phyloP scores from a whole-genome alignment of 1,140 invertebrate genomes.

The Drosophila sturtevanti region DNA sequence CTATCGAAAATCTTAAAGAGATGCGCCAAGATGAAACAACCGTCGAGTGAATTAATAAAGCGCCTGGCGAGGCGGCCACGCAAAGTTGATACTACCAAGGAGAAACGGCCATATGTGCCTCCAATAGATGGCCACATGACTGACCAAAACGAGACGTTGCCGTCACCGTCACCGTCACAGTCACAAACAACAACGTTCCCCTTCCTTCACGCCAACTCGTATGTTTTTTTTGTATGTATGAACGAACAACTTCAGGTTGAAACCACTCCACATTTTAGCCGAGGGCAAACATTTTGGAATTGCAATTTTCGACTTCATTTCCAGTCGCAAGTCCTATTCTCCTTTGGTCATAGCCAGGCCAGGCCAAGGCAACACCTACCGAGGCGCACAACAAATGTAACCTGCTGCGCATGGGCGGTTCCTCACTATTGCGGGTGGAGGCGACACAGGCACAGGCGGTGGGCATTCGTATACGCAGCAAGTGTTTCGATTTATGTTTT shows the following conservation, averaged over 20 bases:
- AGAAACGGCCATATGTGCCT: slow-evolving; percentile 56
- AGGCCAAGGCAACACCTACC: slow-evolving; percentile 69
- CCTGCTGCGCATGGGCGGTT: slow-evolving; percentile 34
- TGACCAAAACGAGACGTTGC: slow-evolving; percentile 43
- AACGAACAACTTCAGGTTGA: slow-evolving; percentile 20
- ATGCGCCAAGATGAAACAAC: slow-evolving; percentile 64
- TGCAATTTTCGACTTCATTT: slow-evolving; percentile 81
- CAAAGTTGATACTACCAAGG: slow-evolving; percentile 19
- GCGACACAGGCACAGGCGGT: slow-evolving; percentile 10
- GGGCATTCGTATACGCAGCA: slow-evolving; percentile 46
- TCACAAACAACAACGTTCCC: neutral
- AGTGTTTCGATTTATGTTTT: slow-evolving; percentile 81
- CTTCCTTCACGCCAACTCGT: neutral
- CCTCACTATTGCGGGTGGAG: slow-evolving; percentile 17
- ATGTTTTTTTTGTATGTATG: too few relatives aligned
- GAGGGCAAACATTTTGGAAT: slow-evolving; percentile 80
- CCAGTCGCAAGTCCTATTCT: slow-evolving; percentile 51
- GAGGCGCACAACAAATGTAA: slow-evolving; percentile 51
- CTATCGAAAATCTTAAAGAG: slow-evolving; percentile 9
- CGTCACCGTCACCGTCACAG: neutral
- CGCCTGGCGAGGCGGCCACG: slow-evolving; percentile 67
- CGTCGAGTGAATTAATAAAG: slow-evolving; percentile 79
- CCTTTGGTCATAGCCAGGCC: slow-evolving; percentile 15
- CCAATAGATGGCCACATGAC: slow-evolving; percentile 72
- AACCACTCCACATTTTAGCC: slow-evolving; percentile 63